A percentile compares a stretch with the other conserved stretches of the same genome.
Conservation (phyloP, 2,113 vertebrate genomes). For the Connochaetes taurinus region DNA sequence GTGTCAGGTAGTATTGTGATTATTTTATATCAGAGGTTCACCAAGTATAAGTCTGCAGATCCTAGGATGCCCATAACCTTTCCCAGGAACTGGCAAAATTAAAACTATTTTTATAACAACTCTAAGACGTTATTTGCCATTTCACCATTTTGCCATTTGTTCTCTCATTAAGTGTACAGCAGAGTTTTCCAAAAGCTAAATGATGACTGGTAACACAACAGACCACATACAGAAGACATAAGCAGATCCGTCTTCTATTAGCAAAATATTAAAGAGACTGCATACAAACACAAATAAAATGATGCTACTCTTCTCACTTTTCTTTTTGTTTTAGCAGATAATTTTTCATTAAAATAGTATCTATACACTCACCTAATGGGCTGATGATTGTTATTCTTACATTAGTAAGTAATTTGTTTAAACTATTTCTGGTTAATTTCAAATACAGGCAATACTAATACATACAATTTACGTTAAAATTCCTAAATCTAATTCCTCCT, state of each 20-base stretch:
- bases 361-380: background rate
- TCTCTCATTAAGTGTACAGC: background rate
- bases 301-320: background rate
- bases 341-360: background rate
- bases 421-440: background rate
- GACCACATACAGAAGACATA: background rate
- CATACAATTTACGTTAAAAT: background rate
- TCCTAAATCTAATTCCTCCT: background rate
- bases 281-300: background rate
- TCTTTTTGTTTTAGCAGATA: background rate
- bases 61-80: background rate
- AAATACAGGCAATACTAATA: background rate
- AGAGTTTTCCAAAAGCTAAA: background rate
- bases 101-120: background rate
- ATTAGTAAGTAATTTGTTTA: background rate
- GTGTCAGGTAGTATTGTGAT: background rate
- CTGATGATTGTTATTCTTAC: background rate
- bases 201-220: background rate
- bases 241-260: background rate
- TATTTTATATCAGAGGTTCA: background rate
- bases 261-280: conserved; percentile 12
- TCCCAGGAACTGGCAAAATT: background rate
- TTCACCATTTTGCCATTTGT: background rate
- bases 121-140: background rate
- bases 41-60: background rate